Percentiles rank a stretch among this genome's conserved stretches.
Evolutionary conservation across 1,140 invertebrate genomes (phyloP).

Genomic region (Limonius californicus): DNA sequence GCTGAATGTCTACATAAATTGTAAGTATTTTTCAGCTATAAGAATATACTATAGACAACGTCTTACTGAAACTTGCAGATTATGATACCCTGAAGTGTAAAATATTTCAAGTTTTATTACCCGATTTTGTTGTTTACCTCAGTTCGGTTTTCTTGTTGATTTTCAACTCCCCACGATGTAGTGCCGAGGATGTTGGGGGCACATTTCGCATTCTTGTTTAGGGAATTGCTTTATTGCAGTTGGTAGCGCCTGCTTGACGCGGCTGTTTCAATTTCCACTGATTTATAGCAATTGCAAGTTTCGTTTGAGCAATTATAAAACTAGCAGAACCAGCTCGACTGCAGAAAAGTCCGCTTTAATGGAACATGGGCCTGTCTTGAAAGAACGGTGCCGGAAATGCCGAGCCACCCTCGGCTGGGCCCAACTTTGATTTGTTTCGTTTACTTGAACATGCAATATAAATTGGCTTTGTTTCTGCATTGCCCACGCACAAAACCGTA

Average conservation of each 20-base stretch:
- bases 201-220: constrained; percentile 22
- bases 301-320: constrained; percentile 16
- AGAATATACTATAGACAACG: too few species aligned
- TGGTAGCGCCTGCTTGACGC: constrained; percentile 10
- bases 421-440: neutral
- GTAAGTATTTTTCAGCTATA: too few species aligned
- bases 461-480: neutral
- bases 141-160: too few species aligned
- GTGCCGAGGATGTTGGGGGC: too few species aligned
- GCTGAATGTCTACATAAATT: too few species aligned
- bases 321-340: neutral
- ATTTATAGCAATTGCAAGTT: constrained; percentile 23
- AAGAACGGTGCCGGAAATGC: neutral
- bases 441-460: neutral
- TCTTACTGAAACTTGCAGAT: too few species aligned
- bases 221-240: constrained; percentile 27
- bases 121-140: too few species aligned
- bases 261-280: constrained; percentile 22
- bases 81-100: too few species aligned
- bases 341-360: too few species aligned
- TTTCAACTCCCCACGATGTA: too few species aligned
- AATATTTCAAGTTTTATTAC: too few species aligned
- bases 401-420: neutral
- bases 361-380: neutral
- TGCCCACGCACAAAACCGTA: neutral